A percentile compares a stretch with the other conserved stretches of the same genome.
These are phyloP conservation scores for Coilia nasus DNA, from an alignment of 2,797 vertebrate genomes.

Conservation along the genomic window DNA sequence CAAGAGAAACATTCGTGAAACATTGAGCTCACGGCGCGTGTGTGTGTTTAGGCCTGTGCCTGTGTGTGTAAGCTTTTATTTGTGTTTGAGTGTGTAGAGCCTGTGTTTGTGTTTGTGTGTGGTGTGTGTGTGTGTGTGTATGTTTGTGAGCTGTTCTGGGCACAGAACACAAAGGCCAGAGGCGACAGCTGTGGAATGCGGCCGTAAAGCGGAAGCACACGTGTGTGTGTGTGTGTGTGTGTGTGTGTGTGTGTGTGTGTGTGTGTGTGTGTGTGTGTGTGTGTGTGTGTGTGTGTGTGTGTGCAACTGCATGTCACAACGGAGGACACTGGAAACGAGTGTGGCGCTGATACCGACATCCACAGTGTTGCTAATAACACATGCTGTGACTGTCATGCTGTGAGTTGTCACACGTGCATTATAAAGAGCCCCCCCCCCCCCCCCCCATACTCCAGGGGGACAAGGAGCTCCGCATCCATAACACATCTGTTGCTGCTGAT, in stretches of 20 bases:
- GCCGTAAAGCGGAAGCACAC: background rate
- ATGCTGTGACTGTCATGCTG: background rate
- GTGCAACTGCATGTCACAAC: background rate
- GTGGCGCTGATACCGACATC: background rate
- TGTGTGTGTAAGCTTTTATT: background rate
- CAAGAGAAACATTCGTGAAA: background rate
- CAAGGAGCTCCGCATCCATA: background rate
- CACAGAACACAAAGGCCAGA: background rate
- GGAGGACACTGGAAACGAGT: background rate
- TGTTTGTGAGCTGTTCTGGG: background rate
- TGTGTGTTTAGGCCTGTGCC: background rate
- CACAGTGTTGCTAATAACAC: background rate
- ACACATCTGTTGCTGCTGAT: conserved; percentile 11
- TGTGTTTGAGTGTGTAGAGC: no score
- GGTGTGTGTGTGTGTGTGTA: no score
- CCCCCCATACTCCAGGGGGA: background rate
- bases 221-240: no score
- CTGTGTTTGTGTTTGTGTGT: no score
- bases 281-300: background rate
- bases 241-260: no score
- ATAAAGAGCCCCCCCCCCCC: background rate
- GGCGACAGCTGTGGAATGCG: background rate
- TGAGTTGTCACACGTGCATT: background rate
- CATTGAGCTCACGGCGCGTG: background rate
- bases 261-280: no score